A percentile compares a stretch with the other conserved stretches of the same genome.
Evolutionary conservation across 1,140 invertebrate species (phyloP).

Genomic region (Caenorhabditis briggsae): DNA sequence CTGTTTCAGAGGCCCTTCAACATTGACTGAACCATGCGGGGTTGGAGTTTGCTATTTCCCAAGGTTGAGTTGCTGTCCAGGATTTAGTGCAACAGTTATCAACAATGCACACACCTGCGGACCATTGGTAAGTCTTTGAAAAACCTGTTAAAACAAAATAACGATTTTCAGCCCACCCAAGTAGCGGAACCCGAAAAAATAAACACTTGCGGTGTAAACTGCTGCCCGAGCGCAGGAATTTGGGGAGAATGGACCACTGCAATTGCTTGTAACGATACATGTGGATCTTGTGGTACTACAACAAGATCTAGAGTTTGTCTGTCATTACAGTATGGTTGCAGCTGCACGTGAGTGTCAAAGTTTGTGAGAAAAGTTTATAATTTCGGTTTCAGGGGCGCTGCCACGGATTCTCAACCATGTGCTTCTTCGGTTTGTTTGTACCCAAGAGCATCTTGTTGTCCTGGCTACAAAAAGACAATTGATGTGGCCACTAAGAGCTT

Average conservation of each 20-base stretch:
- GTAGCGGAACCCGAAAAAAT: constrained; percentile 30
- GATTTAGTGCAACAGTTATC: constrained; percentile 17
- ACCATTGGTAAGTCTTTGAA: constrained; percentile 37
- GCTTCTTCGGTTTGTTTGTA: constrained; percentile 46
- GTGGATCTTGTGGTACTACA: constrained; percentile 59
- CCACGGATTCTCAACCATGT: constrained; percentile 3
- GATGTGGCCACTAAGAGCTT: neutral
- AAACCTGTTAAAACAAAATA: neutral
- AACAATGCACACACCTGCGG: constrained; percentile 4
- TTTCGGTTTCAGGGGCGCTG: constrained; percentile 5
- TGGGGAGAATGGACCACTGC: constrained; percentile 61
- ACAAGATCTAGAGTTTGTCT: constrained; percentile 56
- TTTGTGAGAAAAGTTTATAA: neutral
- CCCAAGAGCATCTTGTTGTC: constrained; percentile 53
- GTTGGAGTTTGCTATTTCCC: constrained; percentile 44
- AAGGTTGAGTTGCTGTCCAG: constrained; percentile 48
- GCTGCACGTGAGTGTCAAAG: constrained; percentile 47
- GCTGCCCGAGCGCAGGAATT: constrained; percentile 15
- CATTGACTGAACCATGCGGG: constrained; percentile 16
- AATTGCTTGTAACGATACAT: constrained; percentile 50
- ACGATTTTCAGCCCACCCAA: neutral
- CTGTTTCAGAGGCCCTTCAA: constrained; percentile 19
- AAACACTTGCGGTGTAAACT: constrained; percentile 34
- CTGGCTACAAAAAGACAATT: constrained; percentile 8
- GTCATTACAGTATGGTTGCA: constrained; percentile 53